phyloP scores from a whole-genome alignment of 2,888 invertebrate genomes.

The Synanthedon formicaeformis region DNA sequence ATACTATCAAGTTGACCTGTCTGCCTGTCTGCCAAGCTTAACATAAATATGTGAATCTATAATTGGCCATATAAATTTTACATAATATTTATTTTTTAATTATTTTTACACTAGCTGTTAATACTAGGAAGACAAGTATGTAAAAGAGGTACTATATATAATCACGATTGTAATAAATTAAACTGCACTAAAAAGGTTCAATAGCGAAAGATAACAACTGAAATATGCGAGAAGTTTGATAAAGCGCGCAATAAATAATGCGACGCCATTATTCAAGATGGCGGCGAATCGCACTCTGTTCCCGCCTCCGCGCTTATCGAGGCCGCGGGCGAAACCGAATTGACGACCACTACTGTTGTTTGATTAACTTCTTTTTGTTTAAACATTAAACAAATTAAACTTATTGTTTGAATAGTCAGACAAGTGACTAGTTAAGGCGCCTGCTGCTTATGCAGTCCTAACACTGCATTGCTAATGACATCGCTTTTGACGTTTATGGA shows the following conservation, averaged over 20 bases:
- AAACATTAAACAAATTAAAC: neutral
- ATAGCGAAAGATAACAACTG: neutral
- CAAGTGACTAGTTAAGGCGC: neutral
- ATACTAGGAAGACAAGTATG: neutral
- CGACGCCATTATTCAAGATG: constrained; percentile 21
- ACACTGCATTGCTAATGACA: neutral
- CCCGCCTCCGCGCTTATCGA: constrained; percentile 10
- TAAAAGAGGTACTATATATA: neutral
- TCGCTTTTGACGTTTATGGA: neutral
- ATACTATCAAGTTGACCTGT: too few relatives aligned
- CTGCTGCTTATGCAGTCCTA: neutral
- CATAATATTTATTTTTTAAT: too few relatives aligned
- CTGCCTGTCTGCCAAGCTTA: too few relatives aligned
- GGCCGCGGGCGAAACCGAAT: constrained; percentile 1
- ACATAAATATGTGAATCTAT: too few relatives aligned
- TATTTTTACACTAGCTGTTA: too few relatives aligned
- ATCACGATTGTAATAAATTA: neutral
- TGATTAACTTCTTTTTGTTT: neutral
- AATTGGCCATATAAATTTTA: too few relatives aligned
- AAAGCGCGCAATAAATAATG: constrained; percentile 19
- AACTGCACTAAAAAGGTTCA: neutral
- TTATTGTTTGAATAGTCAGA: neutral
- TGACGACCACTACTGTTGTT: neutral
- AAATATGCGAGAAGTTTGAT: constrained; percentile 10
- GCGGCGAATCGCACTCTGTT: constrained; percentile 10